phyloP scores from a whole-genome alignment of 2,797 vertebrate species.

The Urocyon cinereoargenteus region DNA sequence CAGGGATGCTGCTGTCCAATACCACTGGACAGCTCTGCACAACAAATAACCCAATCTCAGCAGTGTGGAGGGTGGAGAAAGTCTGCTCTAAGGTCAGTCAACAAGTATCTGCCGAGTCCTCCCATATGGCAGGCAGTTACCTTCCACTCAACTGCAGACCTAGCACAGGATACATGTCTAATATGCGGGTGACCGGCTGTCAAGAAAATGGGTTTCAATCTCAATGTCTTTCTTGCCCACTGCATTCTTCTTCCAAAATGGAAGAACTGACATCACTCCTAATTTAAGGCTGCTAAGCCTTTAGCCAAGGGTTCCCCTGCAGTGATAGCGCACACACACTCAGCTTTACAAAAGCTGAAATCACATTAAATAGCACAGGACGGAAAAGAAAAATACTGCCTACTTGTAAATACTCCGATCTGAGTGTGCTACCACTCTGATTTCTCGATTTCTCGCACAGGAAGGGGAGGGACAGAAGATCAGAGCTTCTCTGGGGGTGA shows the following conservation, averaged over 20 bases:
- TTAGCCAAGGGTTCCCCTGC: not conserved
- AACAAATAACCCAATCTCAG: not conserved
- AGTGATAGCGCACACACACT: too few species aligned
- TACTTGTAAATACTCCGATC: not conserved
- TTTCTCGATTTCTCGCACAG: not conserved
- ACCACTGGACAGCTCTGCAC: not conserved
- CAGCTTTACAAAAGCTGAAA: not conserved
- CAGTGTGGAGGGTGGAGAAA: rapidly evolving
- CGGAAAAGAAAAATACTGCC: not conserved
- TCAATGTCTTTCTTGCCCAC: not conserved
- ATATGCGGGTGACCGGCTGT: rapidly evolving
- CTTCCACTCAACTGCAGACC: not conserved
- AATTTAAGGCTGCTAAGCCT: not conserved
- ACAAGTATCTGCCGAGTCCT: not conserved
- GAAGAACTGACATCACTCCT: not conserved
- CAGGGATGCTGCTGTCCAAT: not conserved
- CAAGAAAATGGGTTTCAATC: not conserved
- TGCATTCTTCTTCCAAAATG: not conserved
- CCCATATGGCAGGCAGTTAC: rapidly evolving
- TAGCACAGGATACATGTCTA: not conserved
- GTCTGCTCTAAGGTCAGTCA: not conserved
- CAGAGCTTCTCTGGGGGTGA: not conserved
- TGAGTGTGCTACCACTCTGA: not conserved
- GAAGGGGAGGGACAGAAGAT: not conserved
- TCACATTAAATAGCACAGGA: not conserved